Evolutionary conservation across 2,113 vertebrate genomes (phyloP).

Genomic region (Ceyx cyanopectus): DNA sequence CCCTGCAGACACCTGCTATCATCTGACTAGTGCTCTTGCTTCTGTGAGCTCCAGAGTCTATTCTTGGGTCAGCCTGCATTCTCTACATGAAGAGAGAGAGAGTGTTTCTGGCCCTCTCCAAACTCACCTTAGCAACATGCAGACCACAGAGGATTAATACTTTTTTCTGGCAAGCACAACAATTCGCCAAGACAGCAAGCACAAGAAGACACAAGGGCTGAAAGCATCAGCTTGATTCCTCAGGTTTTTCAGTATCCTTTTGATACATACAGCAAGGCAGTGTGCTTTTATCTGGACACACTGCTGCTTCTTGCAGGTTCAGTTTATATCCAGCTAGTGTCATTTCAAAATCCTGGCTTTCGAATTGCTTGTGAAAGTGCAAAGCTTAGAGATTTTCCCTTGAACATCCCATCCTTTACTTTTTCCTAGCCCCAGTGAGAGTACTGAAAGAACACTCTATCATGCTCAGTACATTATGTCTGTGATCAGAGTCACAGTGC

Average conservation of each 20-base stretch:
- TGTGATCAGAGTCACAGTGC: neutral
- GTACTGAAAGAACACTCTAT: neutral
- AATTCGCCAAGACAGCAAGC: neutral
- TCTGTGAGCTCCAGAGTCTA: neutral
- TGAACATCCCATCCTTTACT: neutral
- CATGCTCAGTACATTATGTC: neutral
- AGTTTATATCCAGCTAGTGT: neutral
- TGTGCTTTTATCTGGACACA: neutral
- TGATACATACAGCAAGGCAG: neutral
- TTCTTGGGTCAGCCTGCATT: rapidly evolving
- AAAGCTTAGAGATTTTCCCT: neutral
- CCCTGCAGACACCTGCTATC: neutral
- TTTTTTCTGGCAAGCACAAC: neutral
- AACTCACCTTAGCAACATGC: neutral
- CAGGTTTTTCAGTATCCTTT: neutral
- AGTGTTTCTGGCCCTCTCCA: neutral
- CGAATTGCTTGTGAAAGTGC: neutral
- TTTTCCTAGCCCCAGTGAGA: neutral
- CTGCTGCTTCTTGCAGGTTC: neutral
- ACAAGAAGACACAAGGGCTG: neutral
- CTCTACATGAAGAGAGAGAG: rapidly evolving
- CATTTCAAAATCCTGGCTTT: neutral
- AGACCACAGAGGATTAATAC: rapidly evolving
- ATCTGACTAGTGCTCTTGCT: neutral
- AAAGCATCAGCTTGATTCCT: neutral